Conservation (phyloP, 1,140 invertebrate genomes). For the Phthorimaea operculella region DNA sequence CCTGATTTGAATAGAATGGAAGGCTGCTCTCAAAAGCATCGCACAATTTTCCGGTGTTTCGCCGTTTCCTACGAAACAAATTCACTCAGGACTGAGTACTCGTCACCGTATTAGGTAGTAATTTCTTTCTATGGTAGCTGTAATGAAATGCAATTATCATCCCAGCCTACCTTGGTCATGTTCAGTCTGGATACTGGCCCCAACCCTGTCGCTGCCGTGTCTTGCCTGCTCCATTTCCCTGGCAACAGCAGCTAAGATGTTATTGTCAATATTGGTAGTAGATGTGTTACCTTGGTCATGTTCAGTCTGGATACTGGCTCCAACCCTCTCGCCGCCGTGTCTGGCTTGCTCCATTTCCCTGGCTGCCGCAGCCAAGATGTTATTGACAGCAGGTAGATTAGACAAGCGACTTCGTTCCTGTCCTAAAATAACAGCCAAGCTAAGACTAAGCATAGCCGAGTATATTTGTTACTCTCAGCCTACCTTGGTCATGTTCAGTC, state of each 20-base stretch:
- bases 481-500: slow-evolving; percentile 46
- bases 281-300: slow-evolving; percentile 32
- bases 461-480: too few relatives aligned
- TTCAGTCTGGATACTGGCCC: neutral
- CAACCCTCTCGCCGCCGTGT: slow-evolving; percentile 34
- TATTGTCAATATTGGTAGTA: neutral
- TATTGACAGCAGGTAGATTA: slow-evolving; percentile 62
- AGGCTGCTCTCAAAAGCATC: too few relatives aligned
- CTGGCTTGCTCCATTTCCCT: slow-evolving; percentile 61
- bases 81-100: too few relatives aligned
- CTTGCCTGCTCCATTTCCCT: neutral
- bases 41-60: too few relatives aligned
- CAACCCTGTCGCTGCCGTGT: neutral
- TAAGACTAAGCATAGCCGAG: too few relatives aligned
- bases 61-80: too few relatives aligned
- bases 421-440: too few relatives aligned
- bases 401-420: neutral
- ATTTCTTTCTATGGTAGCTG: too few relatives aligned
- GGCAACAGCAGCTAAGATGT: neutral
- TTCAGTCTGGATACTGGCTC: slow-evolving; percentile 58
- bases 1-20: too few relatives aligned
- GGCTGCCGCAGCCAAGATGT: slow-evolving; percentile 56
- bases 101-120: too few relatives aligned
- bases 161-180: slow-evolving; percentile 26
- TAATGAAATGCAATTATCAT: too few relatives aligned